These are phyloP conservation scores for Drepana falcataria DNA, from an alignment of 2,888 invertebrate genomes.

Conservation along the genomic window DNA sequence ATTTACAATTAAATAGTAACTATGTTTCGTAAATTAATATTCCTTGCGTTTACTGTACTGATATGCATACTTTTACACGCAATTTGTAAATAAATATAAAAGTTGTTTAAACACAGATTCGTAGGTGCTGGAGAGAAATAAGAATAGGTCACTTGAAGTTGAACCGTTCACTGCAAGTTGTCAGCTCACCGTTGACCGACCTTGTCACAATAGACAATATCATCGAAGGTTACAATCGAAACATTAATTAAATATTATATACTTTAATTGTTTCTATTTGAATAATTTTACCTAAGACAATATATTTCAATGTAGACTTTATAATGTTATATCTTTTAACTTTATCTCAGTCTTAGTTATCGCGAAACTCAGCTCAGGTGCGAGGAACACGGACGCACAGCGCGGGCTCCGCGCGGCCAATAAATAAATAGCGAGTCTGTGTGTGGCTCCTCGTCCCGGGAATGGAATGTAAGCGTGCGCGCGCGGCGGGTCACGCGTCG, in stretches of 20 bases:
- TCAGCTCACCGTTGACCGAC: constrained; percentile 60
- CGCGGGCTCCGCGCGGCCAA: constrained; percentile 30
- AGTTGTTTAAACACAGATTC: constrained; percentile 76
- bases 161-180: constrained; percentile 70
- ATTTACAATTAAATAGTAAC: constrained; percentile 76
- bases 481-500: constrained; percentile 46
- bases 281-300: constrained; percentile 77
- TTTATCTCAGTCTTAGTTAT: constrained; percentile 77
- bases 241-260: constrained; percentile 74
- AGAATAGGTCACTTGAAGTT: constrained; percentile 64
- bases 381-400: constrained; percentile 57
- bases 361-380: constrained; percentile 71
- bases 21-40: constrained; percentile 72
- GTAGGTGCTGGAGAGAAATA: constrained; percentile 72
- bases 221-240: constrained; percentile 61
- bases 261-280: constrained; percentile 73
- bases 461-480: constrained; percentile 77
- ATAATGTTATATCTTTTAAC: constrained; percentile 72
- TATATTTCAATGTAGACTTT: constrained; percentile 72
- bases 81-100: constrained; percentile 72
- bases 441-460: constrained; percentile 64
- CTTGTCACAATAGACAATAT: constrained; percentile 61
- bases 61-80: constrained; percentile 68
- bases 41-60: constrained; percentile 70
- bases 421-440: constrained; percentile 76